Base-by-base conservation (phyloP, 2,113 vertebrate genomes). In the Calonectris borealis region DNA sequence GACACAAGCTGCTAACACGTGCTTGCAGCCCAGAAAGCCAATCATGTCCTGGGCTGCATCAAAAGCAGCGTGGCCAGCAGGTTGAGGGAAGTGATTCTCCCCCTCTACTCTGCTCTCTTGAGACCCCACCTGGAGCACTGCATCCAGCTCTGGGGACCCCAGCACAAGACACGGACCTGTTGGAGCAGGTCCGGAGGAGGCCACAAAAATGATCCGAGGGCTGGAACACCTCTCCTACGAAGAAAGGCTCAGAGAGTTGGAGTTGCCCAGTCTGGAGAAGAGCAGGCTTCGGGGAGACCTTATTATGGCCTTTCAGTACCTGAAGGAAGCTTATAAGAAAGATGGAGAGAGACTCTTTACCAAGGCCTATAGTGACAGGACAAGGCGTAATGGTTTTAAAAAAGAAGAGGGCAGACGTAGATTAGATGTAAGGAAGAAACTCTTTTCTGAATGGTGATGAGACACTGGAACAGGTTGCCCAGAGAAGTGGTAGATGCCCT, bases 1-100 rank as follows among this genome's bases (percentile, higher is more conserved):
- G 24, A 40, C 42, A 29, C 7, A 4, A 49, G 34, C 26, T 3
- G 2, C 61, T 22, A 38, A 38, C 7, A 4, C 2, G 22, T 0
- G 3, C 40, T 57, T 5, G 7, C 27, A 34, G 51, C n/a, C 71
- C 71, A 57, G 42, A 49, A 52, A 66, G 29, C 51, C 22, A 49
- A 7, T 10, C 7, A 3, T 6, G 13, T 29, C 83, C 42, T 64
- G 48, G 49, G 26, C 69, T 58, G n/a, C 61, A 27, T 38, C 6
- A 46, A 38, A 13, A 51, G 19, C 7, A 84, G 27, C 1, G 3
- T 11, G 40, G 17, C 32, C 49, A 65, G 58, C 32, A 36, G 26
- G 32, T 4, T 4, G 16, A 84, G 26, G 26, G 60, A 55, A 11
- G 34, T 0, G 16, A 64, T 55, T 46, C 32, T 85, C 4, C 7